Evolutionary conservation across 37 sponge, comb jelly and placozoan species (phyloP), one percentile per base, ranked within the genome.

Genomic region (Oscarella lobularis): DNA sequence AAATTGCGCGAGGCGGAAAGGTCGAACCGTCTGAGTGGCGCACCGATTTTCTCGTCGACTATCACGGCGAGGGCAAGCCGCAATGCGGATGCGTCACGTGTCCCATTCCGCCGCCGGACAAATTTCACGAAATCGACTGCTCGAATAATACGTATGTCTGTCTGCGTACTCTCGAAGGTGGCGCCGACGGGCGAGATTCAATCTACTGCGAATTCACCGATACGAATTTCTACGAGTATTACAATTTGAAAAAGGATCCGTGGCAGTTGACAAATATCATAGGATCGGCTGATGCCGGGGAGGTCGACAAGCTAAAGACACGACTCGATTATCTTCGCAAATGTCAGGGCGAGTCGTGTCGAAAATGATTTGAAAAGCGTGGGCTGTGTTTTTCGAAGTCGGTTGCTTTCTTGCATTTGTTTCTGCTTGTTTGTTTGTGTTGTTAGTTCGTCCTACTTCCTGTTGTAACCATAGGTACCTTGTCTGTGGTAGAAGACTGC

Each of bases 31-130:
- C 60, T 34, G 9, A 78, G 66, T 79, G 41, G 66, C 38, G 78
- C 32, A 39, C 75, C 40, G 76, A 84, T 14, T 84, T 88, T 73
- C 31, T 85, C 66, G 77, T 88, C 73, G 89, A 88, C 77, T 88
- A 88, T 39, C 84, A 82, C 82, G 89, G 89, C 9, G 89, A 81
- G 37, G 71, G 71, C n/a, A 5, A 68, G 33, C 71, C 71, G 31
- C 71, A 31, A 68, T 68, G 71, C 33, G 71, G 71, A 68, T 35
- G 29, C 5, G 6, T 5, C 4, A 14, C 6, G 31, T 68, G 71
- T 35, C 71, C 71, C 6, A 5, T 5, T 14, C 71, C 71, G 6
- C 71, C 6, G 31, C 6, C 6, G 31, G 6, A 32, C 33, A 14
- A 20, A 4, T 68, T 68, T 20, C 71, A 68, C 31, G 31, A 29